These are phyloP conservation scores for Alloplasta piceator DNA, from an alignment of 2,888 invertebrate species.

Conservation along the genomic window DNA sequence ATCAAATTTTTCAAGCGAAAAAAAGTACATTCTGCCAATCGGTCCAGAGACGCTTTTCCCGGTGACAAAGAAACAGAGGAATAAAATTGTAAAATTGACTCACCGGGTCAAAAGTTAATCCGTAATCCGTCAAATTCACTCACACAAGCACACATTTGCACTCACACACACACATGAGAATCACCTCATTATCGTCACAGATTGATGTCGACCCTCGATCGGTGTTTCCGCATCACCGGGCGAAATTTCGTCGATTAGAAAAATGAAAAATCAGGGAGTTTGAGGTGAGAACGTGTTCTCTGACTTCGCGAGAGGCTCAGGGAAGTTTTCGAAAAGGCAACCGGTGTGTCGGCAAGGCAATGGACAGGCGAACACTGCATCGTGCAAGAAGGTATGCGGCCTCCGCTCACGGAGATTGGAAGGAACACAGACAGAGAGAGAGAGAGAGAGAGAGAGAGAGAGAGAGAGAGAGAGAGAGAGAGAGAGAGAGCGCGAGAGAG, in stretches of 20 bases:
- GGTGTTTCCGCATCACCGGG: slow-evolving; percentile 13
- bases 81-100: slow-evolving; percentile 23
- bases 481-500: too few species aligned
- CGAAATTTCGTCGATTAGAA: slow-evolving; percentile 2
- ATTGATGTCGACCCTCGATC: slow-evolving; percentile 16
- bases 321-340: slow-evolving; percentile 68
- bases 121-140: slow-evolving; percentile 61
- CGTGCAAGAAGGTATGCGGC: slow-evolving; percentile 80
- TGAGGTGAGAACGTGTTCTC: slow-evolving; percentile 10
- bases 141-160: too few species aligned
- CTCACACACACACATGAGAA: background rate
- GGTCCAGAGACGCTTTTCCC: too few species aligned
- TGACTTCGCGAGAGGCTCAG: slow-evolving; percentile 20
- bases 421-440: background rate
- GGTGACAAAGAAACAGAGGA: too few species aligned
- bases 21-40: too few species aligned
- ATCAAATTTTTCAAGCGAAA: too few species aligned
- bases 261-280: slow-evolving; percentile 1
- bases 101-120: slow-evolving; percentile 67
- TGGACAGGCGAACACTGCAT: slow-evolving; percentile 81
- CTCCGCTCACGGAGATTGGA: slow-evolving; percentile 71
- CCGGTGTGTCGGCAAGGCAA: slow-evolving; percentile 79
- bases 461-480: too few species aligned
- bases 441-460: background rate
- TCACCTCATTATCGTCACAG: slow-evolving; percentile 66